Base-by-base conservation (phyloP, 2,113 vertebrate genomes). In the Tauraco erythrolophus region DNA sequence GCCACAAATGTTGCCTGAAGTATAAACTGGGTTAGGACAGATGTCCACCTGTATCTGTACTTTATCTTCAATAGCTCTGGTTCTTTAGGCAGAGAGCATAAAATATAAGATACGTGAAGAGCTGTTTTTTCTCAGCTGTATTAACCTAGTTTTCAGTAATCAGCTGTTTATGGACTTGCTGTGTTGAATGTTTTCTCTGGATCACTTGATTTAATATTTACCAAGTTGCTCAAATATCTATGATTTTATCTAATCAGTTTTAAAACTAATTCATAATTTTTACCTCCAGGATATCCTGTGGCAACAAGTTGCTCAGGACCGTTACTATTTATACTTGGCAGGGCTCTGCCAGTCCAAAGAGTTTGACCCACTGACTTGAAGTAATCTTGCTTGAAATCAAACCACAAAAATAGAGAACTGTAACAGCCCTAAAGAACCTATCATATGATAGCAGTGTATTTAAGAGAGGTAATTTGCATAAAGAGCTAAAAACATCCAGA, bases 401-500 rank as follows among this genome's bases (percentile, higher is more conserved):
- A 17, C 10, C 39, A 62, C 16, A 61, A 76, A 37, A 79, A 51
- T 1, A 85, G 46, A 80, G 22, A 92, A 53, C 13, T 66, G 24
- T 41, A 94, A 62, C 18, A 81, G n/a, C 37, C 37, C 33, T 70
- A 77, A 19, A 86, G 45, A 95, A 57, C 41, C 57, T 43, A 39
- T 45, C 24, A 25, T 37, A 56, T 8, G 27, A 71, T 21, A 92
- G 33, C 51, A 56, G 10, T 45, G 37, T 70, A 48, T 87, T 87
- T 81, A 41, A 88, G 46, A 65, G n/a, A 66, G 9, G 13, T 17
- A 15, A 61, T 81, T 84, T 94, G 14, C 80, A 89, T 68, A 74
- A 86, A 66, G 33, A 89, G 12, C 51, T 89, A 86, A 94, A 95
- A 96, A 94, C 68, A 87, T 53, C 45, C n/a, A 61, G 43, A 33